Percentiles rank a stretch among this genome's conserved stretches.
Conservation (phyloP, 2,113 vertebrate genomes). For the Polypterus bichir region DNA sequence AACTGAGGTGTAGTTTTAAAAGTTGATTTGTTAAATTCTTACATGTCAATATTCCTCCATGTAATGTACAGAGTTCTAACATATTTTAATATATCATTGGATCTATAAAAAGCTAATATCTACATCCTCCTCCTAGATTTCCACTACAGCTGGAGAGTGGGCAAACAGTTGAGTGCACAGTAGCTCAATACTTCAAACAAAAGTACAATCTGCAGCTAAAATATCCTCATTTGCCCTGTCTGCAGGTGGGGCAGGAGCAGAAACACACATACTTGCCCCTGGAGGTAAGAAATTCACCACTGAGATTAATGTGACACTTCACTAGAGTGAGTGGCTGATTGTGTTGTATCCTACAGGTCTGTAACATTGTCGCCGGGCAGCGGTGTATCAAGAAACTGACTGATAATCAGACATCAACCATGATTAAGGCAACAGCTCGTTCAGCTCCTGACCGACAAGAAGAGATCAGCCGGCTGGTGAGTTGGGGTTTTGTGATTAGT, state of each 20-base stretch:
- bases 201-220: slow-evolving; percentile 71
- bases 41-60: too few species aligned
- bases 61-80: too few species aligned
- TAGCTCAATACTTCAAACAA: slow-evolving; percentile 70
- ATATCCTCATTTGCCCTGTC: slow-evolving; percentile 83
- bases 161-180: slow-evolving; percentile 68
- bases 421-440: slow-evolving; percentile 59
- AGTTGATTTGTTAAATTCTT: too few species aligned
- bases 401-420: slow-evolving; percentile 64
- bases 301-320: neutral
- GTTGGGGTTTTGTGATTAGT: slow-evolving; percentile 8
- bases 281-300: slow-evolving; percentile 63
- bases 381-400: slow-evolving; percentile 69
- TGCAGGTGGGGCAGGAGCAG: slow-evolving; percentile 96
- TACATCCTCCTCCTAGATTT: slow-evolving; percentile 40
- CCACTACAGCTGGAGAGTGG: slow-evolving; percentile 66
- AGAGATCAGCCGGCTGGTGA: slow-evolving; percentile 61
- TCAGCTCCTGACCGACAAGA: slow-evolving; percentile 68
- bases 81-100: too few species aligned
- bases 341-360: slow-evolving; percentile 42
- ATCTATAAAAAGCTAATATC: neutral
- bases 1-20: too few species aligned
- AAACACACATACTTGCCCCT: slow-evolving; percentile 97
- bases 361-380: slow-evolving; percentile 68
- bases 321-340: rapidly evolving